phyloP scores from a whole-genome alignment of 2,113 vertebrate genomes.

The Gallinago jamesoni region DNA sequence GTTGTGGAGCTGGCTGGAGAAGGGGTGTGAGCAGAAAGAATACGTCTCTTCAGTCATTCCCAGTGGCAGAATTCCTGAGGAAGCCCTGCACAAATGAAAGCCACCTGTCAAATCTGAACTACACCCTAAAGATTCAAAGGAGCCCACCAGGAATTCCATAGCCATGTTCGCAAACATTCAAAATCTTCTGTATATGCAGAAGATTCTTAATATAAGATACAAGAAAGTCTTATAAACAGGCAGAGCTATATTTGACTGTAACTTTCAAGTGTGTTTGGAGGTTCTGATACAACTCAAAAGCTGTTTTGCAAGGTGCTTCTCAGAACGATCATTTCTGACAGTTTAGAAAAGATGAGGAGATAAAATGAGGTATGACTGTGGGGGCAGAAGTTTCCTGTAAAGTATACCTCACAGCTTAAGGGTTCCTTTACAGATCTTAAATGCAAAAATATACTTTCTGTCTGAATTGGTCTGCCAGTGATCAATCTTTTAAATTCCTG shows the following conservation, averaged over 20 bases:
- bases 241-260: neutral
- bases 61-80: neutral
- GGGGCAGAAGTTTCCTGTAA: conserved; percentile 43
- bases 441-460: neutral
- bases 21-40: neutral
- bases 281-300: neutral
- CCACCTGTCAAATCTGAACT: neutral
- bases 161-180: neutral
- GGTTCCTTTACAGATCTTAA: neutral
- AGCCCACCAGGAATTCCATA: neutral
- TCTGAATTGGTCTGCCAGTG: neutral
- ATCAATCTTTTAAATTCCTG: neutral
- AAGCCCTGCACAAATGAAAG: neutral
- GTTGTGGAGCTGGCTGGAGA: neutral
- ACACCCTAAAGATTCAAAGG: neutral
- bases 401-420: neutral
- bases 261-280: neutral
- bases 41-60: neutral
- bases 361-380: neutral
- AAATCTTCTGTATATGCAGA: neutral
- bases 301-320: neutral
- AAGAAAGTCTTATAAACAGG: neutral
- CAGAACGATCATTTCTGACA: neutral
- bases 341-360: conserved; percentile 1
- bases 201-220: no score